These are phyloP conservation scores for Dasyurus viverrinus DNA, from an alignment of 2,113 vertebrate genomes.

Conservation along the genomic window DNA sequence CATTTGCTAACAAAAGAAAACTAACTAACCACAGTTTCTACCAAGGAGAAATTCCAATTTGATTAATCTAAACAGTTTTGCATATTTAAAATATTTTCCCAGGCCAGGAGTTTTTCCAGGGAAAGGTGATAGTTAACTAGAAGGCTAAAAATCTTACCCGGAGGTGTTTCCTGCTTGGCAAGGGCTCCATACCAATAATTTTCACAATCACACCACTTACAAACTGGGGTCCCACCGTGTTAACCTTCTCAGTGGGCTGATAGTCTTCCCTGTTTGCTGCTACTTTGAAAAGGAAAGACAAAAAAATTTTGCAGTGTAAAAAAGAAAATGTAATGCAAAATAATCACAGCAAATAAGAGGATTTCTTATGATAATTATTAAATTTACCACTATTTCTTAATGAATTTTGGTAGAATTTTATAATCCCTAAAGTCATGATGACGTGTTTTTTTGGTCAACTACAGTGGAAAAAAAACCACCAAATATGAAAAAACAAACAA, in stretches of 20 bases:
- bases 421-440: not conserved
- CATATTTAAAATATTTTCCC: conserved; percentile 67
- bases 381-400: not conserved
- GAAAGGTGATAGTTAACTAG: conserved; percentile 65
- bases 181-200: conserved; percentile 89
- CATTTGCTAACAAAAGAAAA: conserved; percentile 18
- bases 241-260: conserved; percentile 78
- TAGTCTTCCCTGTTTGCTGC: conserved; percentile 65
- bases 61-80: conserved; percentile 35
- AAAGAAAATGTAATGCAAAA: not conserved
- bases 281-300: conserved; percentile 51
- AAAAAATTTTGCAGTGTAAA: conserved; percentile 17
- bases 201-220: conserved; percentile 94
- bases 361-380: conserved; percentile 15
- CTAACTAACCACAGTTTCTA: not conserved
- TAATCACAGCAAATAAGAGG: not conserved
- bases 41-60: conserved; percentile 5
- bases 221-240: conserved; percentile 90
- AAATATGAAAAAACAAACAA: too few relatives aligned
- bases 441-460: not conserved
- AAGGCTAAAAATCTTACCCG: conserved; percentile 87
- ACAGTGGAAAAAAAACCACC: not conserved
- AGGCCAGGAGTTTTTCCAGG: conserved; percentile 30
- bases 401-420: conserved; percentile 4
- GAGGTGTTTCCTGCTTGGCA: conserved; percentile 91